Conservation (phyloP, 2,888 invertebrate genomes). For the Mystacides longicornis region DNA sequence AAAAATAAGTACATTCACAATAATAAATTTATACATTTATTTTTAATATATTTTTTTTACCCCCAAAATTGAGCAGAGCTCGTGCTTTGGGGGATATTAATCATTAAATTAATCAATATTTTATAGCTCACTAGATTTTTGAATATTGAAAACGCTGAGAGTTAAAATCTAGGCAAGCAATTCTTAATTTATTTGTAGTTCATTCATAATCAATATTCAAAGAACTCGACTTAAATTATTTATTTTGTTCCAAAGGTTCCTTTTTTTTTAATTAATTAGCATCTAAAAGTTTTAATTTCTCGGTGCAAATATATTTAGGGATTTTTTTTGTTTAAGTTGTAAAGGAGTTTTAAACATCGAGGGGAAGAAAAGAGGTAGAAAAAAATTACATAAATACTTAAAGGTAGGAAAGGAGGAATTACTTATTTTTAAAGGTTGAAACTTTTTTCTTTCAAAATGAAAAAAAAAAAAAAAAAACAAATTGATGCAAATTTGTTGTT, state of each 20-base stretch:
- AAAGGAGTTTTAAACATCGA: constrained; percentile 3
- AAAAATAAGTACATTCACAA: no score
- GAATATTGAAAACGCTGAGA: no score
- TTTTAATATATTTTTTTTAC: no score
- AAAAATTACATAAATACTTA: constrained; percentile 1
- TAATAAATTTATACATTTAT: no score
- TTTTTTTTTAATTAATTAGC: neutral
- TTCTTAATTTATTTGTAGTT: no score
- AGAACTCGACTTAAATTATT: no score
- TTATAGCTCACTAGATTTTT: no score
- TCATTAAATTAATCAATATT: no score
- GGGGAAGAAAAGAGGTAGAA: neutral
- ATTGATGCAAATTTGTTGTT: constrained; percentile 20
- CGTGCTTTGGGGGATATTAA: no score
- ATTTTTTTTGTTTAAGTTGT: neutral
- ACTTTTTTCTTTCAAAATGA: neutral
- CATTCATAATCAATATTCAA: no score
- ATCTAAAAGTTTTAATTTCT: neutral
- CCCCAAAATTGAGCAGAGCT: no score
- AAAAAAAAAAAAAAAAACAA: constrained; percentile 13
- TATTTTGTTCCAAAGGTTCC: neutral
- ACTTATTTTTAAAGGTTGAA: neutral
- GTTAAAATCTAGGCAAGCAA: no score
- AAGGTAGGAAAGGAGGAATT: neutral
- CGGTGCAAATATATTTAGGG: neutral